Evolutionary conservation across 1,140 invertebrate genomes (phyloP).

Genomic region (Calliopsis andreniformis): DNA sequence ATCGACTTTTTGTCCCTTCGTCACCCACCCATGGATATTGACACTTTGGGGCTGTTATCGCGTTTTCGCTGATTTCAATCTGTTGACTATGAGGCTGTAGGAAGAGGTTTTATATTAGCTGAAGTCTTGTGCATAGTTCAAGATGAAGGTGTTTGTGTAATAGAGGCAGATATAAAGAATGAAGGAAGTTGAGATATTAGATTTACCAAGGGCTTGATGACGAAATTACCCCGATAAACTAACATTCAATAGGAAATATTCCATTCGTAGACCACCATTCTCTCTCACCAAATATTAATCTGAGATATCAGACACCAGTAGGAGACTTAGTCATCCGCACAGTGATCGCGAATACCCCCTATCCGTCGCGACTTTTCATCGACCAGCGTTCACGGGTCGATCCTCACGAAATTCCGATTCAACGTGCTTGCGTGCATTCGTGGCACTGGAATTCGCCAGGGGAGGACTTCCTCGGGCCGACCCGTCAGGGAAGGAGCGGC

Average conservation of each 20-base stretch:
- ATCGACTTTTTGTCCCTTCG: conserved; percentile 26
- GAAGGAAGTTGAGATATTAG: no score
- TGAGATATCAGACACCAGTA: not conserved
- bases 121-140: no score
- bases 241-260: no score
- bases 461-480: not conserved
- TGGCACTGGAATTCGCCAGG: not conserved
- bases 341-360: conserved; percentile 12
- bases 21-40: conserved; percentile 44
- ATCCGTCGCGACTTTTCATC: conserved; percentile 3
- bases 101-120: no score
- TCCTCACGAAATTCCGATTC: conserved; percentile 47
- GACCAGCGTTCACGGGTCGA: conserved; percentile 1
- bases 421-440: conserved; percentile 13
- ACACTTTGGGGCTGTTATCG: conserved; percentile 13
- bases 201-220: no score
- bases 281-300: conserved; percentile 9
- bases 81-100: no score
- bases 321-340: not conserved
- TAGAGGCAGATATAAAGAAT: no score
- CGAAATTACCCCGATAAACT: no score
- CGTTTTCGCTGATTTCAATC: no score
- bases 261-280: no score
- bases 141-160: no score
- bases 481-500: not conserved